Evolutionary conservation across 2,797 vertebrate species (phyloP).

Genomic region (Paratrypauchen microcephalus): DNA sequence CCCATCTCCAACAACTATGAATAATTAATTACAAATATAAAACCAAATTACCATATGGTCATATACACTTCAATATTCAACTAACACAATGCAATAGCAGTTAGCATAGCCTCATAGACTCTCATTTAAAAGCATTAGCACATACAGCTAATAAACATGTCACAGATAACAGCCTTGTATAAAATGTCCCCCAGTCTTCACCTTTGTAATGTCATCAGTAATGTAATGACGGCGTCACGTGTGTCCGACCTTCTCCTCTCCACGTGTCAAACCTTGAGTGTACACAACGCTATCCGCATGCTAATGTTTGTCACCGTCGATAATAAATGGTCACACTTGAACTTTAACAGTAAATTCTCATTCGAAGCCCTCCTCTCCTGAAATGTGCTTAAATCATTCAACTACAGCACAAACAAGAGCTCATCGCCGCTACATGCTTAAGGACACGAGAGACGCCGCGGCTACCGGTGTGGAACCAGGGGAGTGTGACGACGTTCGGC

Average conservation of each 20-base stretch:
- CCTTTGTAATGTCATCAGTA: constrained; percentile 8
- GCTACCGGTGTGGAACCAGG: too few species aligned
- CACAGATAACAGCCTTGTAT: background rate
- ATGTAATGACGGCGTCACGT: constrained; percentile 6
- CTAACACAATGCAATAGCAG: background rate
- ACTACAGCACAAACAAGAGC: background rate
- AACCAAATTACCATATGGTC: background rate
- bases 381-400: constrained; percentile 32
- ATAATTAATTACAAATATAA: background rate
- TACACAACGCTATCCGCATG: constrained; percentile 23
- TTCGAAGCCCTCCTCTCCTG: constrained; percentile 12
- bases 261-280: constrained; percentile 23
- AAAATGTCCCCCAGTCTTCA: constrained; percentile 16
- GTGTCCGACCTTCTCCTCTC: constrained; percentile 5
- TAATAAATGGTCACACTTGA: constrained; percentile 54
- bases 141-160: constrained; percentile 1
- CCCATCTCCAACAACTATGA: background rate
- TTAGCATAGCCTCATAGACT: background rate
- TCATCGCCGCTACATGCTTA: background rate
- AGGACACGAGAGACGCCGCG: too few species aligned
- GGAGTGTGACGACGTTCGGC: too few species aligned
- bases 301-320: constrained; percentile 48
- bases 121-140: background rate
- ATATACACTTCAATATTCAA: background rate
- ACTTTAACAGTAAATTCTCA: constrained; percentile 23